These are phyloP conservation scores for Mesocentrotus franciscanus DNA, from an alignment of 53 echinoderm and acorn worm genomes.

Conservation along the genomic window DNA sequence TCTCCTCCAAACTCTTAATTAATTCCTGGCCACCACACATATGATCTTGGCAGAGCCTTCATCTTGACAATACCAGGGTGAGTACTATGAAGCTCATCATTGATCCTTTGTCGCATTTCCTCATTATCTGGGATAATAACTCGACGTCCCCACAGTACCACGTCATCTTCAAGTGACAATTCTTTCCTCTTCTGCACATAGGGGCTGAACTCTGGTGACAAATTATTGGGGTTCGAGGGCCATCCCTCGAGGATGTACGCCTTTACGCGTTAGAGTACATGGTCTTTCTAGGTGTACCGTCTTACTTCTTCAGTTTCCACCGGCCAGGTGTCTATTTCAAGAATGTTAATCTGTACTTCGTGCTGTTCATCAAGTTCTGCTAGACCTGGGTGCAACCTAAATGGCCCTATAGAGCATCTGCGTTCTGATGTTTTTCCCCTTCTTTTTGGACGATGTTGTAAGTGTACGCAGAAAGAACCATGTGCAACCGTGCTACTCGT, in stretches of 20 bases:
- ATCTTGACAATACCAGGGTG: constrained; percentile 77
- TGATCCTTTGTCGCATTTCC: constrained; percentile 25
- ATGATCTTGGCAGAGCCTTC: constrained; percentile 72
- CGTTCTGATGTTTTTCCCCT: constrained; percentile 50
- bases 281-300: too few relatives aligned
- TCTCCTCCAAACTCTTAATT: constrained; percentile 41
- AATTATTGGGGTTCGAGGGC: constrained; percentile 50
- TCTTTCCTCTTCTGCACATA: constrained; percentile 56
- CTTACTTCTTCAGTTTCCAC: too few relatives aligned
- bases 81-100: constrained; percentile 37
- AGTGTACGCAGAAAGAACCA: constrained; percentile 70
- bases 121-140: constrained; percentile 58
- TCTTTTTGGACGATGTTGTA: constrained; percentile 68
- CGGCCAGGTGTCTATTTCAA: too few relatives aligned
- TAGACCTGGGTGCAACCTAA: constrained; percentile 54
- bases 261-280: constrained; percentile 53
- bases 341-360: too few relatives aligned
- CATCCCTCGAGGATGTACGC: constrained; percentile 42
- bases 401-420: background rate
- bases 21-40: constrained; percentile 73
- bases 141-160: constrained; percentile 66
- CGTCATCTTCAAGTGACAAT: constrained; percentile 60
- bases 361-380: constrained; percentile 50
- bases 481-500: constrained; percentile 64
- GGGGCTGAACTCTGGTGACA: constrained; percentile 53